Evolutionary conservation across 2,797 vertebrate genomes (phyloP).

Genomic region (Dicrostonyx torquatus): DNA sequence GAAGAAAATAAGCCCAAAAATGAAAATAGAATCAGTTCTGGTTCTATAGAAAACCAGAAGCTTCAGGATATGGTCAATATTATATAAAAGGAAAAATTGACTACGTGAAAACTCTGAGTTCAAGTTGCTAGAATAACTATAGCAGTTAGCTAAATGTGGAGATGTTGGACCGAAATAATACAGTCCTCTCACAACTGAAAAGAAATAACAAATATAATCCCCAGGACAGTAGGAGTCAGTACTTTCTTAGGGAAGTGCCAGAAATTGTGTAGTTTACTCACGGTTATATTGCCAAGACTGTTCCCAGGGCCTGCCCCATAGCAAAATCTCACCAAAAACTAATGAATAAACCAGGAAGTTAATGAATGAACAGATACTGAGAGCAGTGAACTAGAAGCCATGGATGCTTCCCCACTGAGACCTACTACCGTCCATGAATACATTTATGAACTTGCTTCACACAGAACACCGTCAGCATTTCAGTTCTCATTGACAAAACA

Average conservation of each 20-base stretch:
- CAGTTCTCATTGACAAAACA: neutral
- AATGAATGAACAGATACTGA: conserved; percentile 47
- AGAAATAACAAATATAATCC: neutral
- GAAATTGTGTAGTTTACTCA: conserved; percentile 33
- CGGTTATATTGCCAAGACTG: neutral
- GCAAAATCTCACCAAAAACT: conserved; percentile 49
- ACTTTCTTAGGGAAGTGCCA: neutral
- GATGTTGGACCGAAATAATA: neutral
- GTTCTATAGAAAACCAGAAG: conserved; percentile 33
- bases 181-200: conserved; percentile 20
- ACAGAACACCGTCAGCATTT: conserved; percentile 51
- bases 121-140: conserved; percentile 3
- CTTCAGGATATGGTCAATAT: neutral
- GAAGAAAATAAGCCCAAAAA: conserved; percentile 20
- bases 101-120: conserved; percentile 10
- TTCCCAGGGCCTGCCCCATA: neutral
- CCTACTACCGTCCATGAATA: conserved; percentile 32
- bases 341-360: conserved; percentile 60
- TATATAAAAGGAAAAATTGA: neutral
- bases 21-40: neutral
- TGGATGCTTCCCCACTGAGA: conserved; percentile 56
- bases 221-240: neutral
- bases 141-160: neutral
- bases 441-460: neutral
- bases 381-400: conserved; percentile 32